Base-by-base conservation (phyloP, 2,888 invertebrate genomes). In the Eupsilia transversa region DNA sequence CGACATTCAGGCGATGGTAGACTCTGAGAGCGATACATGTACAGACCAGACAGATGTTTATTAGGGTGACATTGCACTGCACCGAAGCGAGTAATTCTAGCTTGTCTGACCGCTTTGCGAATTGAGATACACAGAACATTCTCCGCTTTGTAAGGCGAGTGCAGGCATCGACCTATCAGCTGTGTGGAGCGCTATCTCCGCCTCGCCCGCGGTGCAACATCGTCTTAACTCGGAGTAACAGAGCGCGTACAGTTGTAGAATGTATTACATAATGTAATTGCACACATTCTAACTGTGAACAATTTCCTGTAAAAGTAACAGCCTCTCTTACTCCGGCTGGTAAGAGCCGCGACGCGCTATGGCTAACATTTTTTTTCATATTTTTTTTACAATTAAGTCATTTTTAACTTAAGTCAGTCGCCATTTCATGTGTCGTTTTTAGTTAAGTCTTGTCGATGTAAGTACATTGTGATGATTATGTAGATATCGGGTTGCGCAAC, bases 1-100 rank as follows among this genome's bases (percentile, higher is more conserved):
- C 96, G 95, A 95, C 96, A 94, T 94, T 91, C 87, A 86, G 89
- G 92, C 87, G 94, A 93, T 91, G 87, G 94, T 94, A 95, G 95
- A 91, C 96, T 96, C 93, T 86, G 82, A 76, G 81, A 85, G 70
- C 77, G 77, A 73, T 74, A 74, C 75, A 66, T 79, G 82, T 77
- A 69, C 63, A 60, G 71, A 72, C 61, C 80, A 76, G 81, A 81
- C 68, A 79, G 83, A 82, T 76, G 79, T 72, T 56, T 63, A 46
- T 73, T 65, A 77, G 61, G 79, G 57, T 38, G 79, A 46, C 23
- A 74, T 70, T 77, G 74, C 75, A 86, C 81, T 59, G 77, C 49
- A 61, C 33, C 60, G 60, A 43, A 59, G 84, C 85, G 77, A 75
- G 69, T 56, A 71, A 74, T 54, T 41, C 6, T 63, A 43, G 68